Evolutionary conservation across 2,888 invertebrate species (phyloP).

Genomic region (Pollenia griseotomentosa): DNA sequence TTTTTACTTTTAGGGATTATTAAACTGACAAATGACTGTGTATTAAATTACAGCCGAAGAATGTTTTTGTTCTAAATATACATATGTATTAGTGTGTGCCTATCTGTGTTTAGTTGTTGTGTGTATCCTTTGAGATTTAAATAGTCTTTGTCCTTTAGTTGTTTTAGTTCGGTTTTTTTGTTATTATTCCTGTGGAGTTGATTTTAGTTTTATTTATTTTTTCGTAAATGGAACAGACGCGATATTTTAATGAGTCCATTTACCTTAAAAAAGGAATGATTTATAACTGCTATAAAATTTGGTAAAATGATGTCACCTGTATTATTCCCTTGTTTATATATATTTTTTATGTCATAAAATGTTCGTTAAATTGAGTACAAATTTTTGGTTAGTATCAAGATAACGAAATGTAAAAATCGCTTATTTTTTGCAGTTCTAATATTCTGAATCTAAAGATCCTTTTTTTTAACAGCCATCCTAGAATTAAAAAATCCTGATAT

Average conservation of each 20-base stretch:
- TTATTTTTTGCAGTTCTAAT: too few species aligned
- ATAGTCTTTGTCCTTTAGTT: constrained; percentile 10
- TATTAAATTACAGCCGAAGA: neutral
- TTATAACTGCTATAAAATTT: too few species aligned
- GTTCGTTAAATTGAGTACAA: too few species aligned
- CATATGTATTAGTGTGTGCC: neutral
- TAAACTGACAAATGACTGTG: neutral
- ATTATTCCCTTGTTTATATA: neutral
- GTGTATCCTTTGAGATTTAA: constrained; percentile 23
- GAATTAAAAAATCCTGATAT: too few species aligned
- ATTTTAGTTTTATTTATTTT: neutral
- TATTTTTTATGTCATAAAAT: too few species aligned
- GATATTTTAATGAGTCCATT: constrained; percentile 32
- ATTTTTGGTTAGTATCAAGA: too few species aligned
- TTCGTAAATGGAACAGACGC: constrained; percentile 13
- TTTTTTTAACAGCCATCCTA: too few species aligned
- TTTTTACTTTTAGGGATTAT: neutral
- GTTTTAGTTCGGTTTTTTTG: neutral
- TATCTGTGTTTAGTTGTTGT: neutral
- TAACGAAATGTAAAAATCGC: too few species aligned
- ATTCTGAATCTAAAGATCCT: too few species aligned
- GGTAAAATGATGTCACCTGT: neutral
- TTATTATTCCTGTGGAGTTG: neutral
- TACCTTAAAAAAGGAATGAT: neutral
- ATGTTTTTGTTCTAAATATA: neutral